Evolutionary conservation across 2,113 vertebrate genomes (phyloP), one percentile per base, ranked within the genome.

Genomic region (Melospiza georgiana): DNA sequence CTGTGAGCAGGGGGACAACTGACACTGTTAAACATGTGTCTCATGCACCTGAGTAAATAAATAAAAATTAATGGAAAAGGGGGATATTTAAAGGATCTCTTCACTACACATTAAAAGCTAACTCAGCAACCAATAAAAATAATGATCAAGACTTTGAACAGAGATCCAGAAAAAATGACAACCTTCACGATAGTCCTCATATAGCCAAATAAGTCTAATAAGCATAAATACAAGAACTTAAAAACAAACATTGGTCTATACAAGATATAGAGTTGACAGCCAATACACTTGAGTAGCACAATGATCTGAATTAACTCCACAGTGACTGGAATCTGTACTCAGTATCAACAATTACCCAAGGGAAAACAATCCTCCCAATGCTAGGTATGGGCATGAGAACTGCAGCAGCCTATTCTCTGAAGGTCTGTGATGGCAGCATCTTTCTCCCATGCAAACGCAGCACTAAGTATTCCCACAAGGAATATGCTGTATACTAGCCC

Each of bases 231-330:
- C 8, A 58, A 74, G 33, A 84, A 78, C 12, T 86, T 86, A 63
- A 91, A 93, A 96, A 94, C 52, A 87, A 96, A 81, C 48, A 67
- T 5, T 63, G 61, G 20, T 92, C 19, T 66, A 69, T 37, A 51
- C 4, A 82, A 68, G 61, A 92, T 61, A 78, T 0, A 67, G 48
- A 90, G 54, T 9, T 28, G 44, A 81, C 61, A 84, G 39, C 22
- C 65, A 63, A 55, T 23, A 80, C 20, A 67, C 24, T 16, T 43
- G 9, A 91, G 52, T 23, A 57, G 76, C 46, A 71, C 48, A 84
- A 23, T n/a, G 79, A 86, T 44, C 27, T 82, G 77, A 84, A 79
- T 85, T 84, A 84, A 25, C 54, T 85, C 39, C 51, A 84, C 52
- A 28, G 6, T 19, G 48, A 75, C 65, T 74, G 76, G 51, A 95